Base-by-base conservation (phyloP, 2,888 invertebrate genomes). In the Drosophila falleni region DNA sequence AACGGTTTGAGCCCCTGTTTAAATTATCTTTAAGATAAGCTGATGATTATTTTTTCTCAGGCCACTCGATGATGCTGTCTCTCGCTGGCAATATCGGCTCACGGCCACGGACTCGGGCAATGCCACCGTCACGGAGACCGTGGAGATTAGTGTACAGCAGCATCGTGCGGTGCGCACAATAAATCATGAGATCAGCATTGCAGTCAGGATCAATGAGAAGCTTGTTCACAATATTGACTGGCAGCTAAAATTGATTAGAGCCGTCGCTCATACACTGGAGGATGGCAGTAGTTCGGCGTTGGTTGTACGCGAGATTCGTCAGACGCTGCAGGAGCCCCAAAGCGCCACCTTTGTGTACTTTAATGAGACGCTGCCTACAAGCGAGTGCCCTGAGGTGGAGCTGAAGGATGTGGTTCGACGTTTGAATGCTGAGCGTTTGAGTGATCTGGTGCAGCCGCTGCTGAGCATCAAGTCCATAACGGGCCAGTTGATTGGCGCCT, bases 81-180 rank as follows among this genome's bases (percentile, higher is more conserved):
- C 97, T 55, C 95, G 95, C 84, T 97, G 96, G 96, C 94, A 95
- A 90, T 97, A 96, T 93, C 94, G 95, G 60, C 93, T 98, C 13
- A 95, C 95, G 88, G 98, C 98, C 19, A 94, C 95, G 16, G 98
- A 98, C 93, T 95, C 95, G 82, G 95, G 95, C 82, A 97, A 97
- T 44, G 94, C 94, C 29, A 94, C 94, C 3, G 96, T 95, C 0
- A 94, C 95, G 49, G 97, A 97, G 58, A 94, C 94, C 0, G 93
- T 98, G 5, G 96, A 97, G 89, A 95, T 96, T 74, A 95, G 96
- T 23, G 96, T 97, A 1, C 97, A 97, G 80, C 97, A 97, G 82
- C 96, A 97, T 92, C 96, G 96, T 90, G 94, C 95, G 42, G 95
- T 95, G 11, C 94, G 97, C 39, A 96, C 96, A 19, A 95, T 97